phyloP scores from a whole-genome alignment of 1,140 invertebrate species.

The Vanessa tameamea region DNA sequence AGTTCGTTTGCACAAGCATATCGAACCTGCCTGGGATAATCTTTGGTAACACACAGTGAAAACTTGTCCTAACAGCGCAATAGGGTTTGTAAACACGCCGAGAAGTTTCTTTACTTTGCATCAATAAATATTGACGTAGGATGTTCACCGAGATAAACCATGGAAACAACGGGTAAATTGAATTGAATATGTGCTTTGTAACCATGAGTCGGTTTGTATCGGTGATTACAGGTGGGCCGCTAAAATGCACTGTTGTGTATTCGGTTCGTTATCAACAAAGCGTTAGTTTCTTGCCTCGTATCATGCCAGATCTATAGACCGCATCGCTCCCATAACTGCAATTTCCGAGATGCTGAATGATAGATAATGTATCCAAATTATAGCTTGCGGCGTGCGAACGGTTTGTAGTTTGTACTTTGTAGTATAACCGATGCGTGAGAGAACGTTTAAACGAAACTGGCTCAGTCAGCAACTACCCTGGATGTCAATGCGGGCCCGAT shows the following conservation, averaged over 20 bases:
- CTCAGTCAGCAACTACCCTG: conserved; percentile 32
- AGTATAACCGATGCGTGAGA: conserved; percentile 35
- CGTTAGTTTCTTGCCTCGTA: conserved; percentile 39
- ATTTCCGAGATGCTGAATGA: conserved; percentile 62
- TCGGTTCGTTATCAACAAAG: conserved; percentile 53
- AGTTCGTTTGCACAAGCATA: conserved; percentile 23
- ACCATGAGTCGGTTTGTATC: conserved; percentile 53
- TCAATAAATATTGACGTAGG: conserved; percentile 69
- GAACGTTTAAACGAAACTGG: conserved; percentile 39
- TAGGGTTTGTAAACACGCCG: conserved; percentile 46
- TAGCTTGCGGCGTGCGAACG: conserved; percentile 56
- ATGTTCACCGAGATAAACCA: conserved; percentile 59
- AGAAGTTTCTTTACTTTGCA: conserved; percentile 48
- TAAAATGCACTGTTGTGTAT: conserved; percentile 66
- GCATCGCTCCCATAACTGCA: conserved; percentile 48
- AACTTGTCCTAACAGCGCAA: conserved; percentile 39
- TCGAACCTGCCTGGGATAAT: conserved; percentile 23
- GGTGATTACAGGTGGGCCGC: conserved; percentile 55
- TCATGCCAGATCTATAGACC: conserved; percentile 40
- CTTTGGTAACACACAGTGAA: conserved; percentile 39
- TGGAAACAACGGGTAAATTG: conserved; percentile 59
- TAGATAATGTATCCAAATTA: conserved; percentile 70
- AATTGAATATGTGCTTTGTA: conserved; percentile 49
- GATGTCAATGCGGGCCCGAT: conserved; percentile 38
- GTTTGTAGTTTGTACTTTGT: conserved; percentile 36